These are phyloP conservation scores for Myathropa florea DNA, from an alignment of 2,888 invertebrate species.

Conservation along the genomic window DNA sequence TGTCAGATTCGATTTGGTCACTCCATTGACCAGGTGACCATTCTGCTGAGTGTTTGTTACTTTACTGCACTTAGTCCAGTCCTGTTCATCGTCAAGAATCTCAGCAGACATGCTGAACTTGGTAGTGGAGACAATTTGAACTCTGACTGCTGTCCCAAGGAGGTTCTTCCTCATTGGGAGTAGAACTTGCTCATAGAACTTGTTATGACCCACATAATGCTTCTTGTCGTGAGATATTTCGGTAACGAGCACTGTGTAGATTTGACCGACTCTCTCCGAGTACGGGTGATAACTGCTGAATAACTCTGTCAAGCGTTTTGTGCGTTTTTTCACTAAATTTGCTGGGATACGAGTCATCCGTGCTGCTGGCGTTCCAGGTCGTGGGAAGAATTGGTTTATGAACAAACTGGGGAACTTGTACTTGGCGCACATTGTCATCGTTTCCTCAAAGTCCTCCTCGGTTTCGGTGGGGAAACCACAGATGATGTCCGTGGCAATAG, in stretches of 20 bases:
- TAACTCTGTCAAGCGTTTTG: conserved; percentile 92
- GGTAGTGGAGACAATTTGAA: conserved; percentile 85
- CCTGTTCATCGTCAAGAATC: conserved; percentile 84
- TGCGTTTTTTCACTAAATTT: conserved; percentile 93
- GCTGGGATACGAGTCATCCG: conserved; percentile 91
- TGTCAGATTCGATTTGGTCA: background rate
- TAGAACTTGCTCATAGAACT: conserved; percentile 95
- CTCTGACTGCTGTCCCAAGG: conserved; percentile 91
- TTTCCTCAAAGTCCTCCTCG: conserved; percentile 92
- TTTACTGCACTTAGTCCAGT: conserved; percentile 79
- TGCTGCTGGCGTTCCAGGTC: conserved; percentile 98
- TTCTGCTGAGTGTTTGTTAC: conserved; percentile 25
- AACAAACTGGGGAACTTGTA: conserved; percentile 96
- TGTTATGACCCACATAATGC: conserved; percentile 96
- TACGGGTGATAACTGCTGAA: conserved; percentile 96
- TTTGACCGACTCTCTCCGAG: conserved; percentile 83
- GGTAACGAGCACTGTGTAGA: conserved; percentile 91
- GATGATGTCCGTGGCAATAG: conserved; percentile 98
- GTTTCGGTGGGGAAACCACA: conserved; percentile 99
- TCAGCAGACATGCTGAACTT: conserved; percentile 91
- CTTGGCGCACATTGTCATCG: conserved; percentile 89
- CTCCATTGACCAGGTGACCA: conserved; percentile 23
- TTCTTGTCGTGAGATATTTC: conserved; percentile 95
- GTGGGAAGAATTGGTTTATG: conserved; percentile 98
- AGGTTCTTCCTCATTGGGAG: conserved; percentile 89